Percentiles rank a stretch among this genome's conserved stretches.
Conservation (phyloP, 2,888 invertebrate genomes). For the Pediacus dermestoides region DNA sequence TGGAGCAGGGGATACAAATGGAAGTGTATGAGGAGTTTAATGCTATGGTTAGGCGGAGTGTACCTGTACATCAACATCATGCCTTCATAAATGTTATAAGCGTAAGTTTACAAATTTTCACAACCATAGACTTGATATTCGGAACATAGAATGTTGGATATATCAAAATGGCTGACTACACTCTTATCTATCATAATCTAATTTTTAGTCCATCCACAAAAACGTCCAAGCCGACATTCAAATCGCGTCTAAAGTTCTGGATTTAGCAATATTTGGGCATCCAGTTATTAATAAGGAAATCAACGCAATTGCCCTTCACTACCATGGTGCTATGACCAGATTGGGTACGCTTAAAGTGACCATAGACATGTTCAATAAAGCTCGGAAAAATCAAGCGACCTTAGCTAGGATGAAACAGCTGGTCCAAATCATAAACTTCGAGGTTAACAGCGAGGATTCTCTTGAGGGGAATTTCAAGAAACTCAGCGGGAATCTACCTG, state of each 20-base stretch:
- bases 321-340: slow-evolving; percentile 43
- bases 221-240: slow-evolving; percentile 49
- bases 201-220: slow-evolving; percentile 51
- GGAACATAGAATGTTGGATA: background rate
- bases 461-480: slow-evolving; percentile 42
- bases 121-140: slow-evolving; percentile 2
- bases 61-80: slow-evolving; percentile 40
- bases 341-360: background rate
- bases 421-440: slow-evolving; percentile 41
- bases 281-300: slow-evolving; percentile 56
- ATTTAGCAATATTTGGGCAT: slow-evolving; percentile 62
- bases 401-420: slow-evolving; percentile 15
- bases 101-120: slow-evolving; percentile 25
- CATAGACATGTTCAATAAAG: no score
- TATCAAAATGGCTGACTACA: no score
- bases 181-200: no score
- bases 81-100: slow-evolving; percentile 39
- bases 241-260: slow-evolving; percentile 53
- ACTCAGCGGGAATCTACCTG: slow-evolving; percentile 37
- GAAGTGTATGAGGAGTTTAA: slow-evolving; percentile 20
- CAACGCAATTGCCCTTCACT: slow-evolving; percentile 49
- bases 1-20: slow-evolving; percentile 28
- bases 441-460: slow-evolving; percentile 34
- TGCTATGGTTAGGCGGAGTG: slow-evolving; percentile 20
- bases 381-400: slow-evolving; percentile 12